phyloP scores from a whole-genome alignment of 2,888 invertebrate genomes.

The Desoria tigrina region DNA sequence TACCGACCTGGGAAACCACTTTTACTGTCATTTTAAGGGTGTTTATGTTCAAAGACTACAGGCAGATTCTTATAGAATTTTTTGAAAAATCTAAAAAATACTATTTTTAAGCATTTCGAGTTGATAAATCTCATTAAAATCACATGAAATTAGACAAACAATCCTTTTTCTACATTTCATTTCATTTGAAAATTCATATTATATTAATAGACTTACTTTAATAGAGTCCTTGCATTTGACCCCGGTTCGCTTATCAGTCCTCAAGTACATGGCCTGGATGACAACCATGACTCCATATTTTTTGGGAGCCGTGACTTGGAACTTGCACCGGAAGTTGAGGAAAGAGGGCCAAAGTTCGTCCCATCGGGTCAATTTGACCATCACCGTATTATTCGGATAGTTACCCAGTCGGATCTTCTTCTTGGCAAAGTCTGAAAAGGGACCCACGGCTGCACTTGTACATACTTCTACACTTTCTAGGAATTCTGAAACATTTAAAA shows the following conservation, averaged over 20 bases:
- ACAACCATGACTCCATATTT: slow-evolving; percentile 51
- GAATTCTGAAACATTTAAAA: slow-evolving; percentile 52
- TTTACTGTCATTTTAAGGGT: too few relatives aligned
- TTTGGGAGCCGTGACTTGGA: slow-evolving; percentile 50
- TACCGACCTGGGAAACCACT: too few relatives aligned
- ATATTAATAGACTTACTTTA: slow-evolving; percentile 28
- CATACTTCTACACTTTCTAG: slow-evolving; percentile 51
- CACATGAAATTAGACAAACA: too few relatives aligned
- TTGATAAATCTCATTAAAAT: too few relatives aligned
- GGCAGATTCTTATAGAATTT: too few relatives aligned
- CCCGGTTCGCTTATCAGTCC: slow-evolving; percentile 26
- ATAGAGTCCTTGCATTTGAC: slow-evolving; percentile 44
- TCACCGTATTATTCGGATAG: slow-evolving; percentile 51
- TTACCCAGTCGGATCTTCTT: slow-evolving; percentile 49
- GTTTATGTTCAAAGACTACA: too few relatives aligned
- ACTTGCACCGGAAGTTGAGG: slow-evolving; percentile 47
- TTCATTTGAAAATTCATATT: slow-evolving; percentile 6
- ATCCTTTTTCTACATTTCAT: too few relatives aligned
- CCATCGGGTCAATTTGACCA: slow-evolving; percentile 50
- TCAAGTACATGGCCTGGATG: slow-evolving; percentile 40
- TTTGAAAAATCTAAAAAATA: too few relatives aligned
- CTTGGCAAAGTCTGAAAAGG: slow-evolving; percentile 37
- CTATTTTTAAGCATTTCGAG: too few relatives aligned
- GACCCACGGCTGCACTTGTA: slow-evolving; percentile 34
- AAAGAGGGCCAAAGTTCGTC: slow-evolving; percentile 45